These are phyloP conservation scores for Scartelaos histophorus DNA, from an alignment of 2,113 vertebrate genomes.

Conservation along the genomic window DNA sequence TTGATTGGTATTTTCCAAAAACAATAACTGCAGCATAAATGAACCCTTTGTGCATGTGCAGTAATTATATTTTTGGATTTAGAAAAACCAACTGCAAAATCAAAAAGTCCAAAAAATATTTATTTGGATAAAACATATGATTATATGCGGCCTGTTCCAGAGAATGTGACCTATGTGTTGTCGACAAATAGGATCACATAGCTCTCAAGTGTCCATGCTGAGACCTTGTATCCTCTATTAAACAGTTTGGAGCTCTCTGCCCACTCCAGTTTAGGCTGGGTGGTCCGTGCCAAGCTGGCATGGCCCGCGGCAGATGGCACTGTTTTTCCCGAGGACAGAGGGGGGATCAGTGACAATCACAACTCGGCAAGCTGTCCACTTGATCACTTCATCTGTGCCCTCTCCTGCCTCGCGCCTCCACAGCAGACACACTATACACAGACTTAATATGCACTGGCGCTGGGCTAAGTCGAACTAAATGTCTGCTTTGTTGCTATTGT, in stretches of 20 bases:
- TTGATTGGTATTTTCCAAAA: slow-evolving; percentile 6
- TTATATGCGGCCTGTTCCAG: neutral
- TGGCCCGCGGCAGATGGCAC: slow-evolving; percentile 71
- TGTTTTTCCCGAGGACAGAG: slow-evolving; percentile 63
- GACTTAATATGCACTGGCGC: slow-evolving; percentile 30
- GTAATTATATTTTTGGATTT: slow-evolving; percentile 2
- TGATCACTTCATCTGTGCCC: slow-evolving; percentile 74
- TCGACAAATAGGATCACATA: slow-evolving; percentile 8
- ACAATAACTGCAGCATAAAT: neutral
- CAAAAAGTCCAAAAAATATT: neutral
- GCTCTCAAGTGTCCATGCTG: slow-evolving; percentile 6
- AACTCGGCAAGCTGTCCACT: slow-evolving; percentile 70
- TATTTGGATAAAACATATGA: neutral
- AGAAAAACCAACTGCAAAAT: neutral
- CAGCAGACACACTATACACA: slow-evolving; percentile 18
- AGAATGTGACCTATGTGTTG: slow-evolving; percentile 1
- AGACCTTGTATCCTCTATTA: slow-evolving; percentile 36
- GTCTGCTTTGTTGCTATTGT: slow-evolving; percentile 62
- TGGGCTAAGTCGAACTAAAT: slow-evolving; percentile 58
- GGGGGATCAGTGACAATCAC: slow-evolving; percentile 71
- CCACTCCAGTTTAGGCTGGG: slow-evolving; percentile 55
- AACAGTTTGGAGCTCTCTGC: slow-evolving; percentile 51
- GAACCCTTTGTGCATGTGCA: neutral
- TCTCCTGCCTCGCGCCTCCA: slow-evolving; percentile 36
- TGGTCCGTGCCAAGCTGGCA: slow-evolving; percentile 61